Evolutionary conservation across 2,797 vertebrate species (phyloP), one percentile per base, ranked within the genome.

Genomic region (Nyctalus aviator): DNA sequence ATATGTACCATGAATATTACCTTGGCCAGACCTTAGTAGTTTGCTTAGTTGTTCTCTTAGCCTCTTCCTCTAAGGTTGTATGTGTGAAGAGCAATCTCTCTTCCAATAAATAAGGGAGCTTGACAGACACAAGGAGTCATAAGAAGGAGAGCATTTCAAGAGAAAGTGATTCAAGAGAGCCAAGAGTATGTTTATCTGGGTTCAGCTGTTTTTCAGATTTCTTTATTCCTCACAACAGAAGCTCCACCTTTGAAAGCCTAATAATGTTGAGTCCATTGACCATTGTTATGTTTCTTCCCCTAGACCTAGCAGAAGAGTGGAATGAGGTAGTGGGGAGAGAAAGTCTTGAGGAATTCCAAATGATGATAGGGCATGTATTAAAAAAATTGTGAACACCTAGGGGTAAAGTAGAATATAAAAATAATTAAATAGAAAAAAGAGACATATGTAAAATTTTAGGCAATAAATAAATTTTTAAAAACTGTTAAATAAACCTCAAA

Each of bases 311-410:
- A 18, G 23, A 94, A 25, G 11, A 86, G 71, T 85, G 32, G n/a
- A 91, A 84, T 55, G 25, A 94, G 18, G 2, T 82, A 17, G 8
- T 30, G 8, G 41, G 15, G 57, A 88, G 15, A 69, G 9, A 59
- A 91, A 57, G 37, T 87, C 35, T 91, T 66, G 37, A 81, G 18
- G 14, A 83, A 50, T 88, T 93, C 8, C 8, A 86, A 83, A 92
- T 64, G 18, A 92, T 64, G 18, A 66, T 82, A 71, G 27, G 1
- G 0, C 50, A 62, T 46, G 1, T 44, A 37, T 30, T 84, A 46
- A 89, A 85, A 85, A 88, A 81, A 1, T 92, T 66, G 41, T 37
- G 8, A 79, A 55, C 32, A 48, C 4, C 8, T 37, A 55, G 10
- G 37, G 13, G 5, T 73, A 86, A 91, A 53, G 7, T 53, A 82